A percentile compares a stretch with the other conserved stretches of the same genome.
phyloP scores from a whole-genome alignment of 2,113 vertebrate genomes.

The Pogona vitticeps region DNA sequence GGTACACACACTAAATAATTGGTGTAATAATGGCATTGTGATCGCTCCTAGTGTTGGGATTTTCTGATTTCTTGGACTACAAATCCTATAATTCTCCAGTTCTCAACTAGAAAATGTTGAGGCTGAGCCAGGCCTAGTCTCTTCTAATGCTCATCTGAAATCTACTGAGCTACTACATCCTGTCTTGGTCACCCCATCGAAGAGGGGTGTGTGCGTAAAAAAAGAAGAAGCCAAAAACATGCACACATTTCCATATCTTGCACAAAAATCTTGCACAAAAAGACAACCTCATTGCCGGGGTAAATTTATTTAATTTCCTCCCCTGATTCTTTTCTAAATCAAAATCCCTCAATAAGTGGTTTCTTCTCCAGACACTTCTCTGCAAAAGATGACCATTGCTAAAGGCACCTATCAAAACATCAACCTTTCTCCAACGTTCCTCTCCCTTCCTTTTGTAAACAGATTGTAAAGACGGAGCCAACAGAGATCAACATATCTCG shows the following conservation, averaged over 20 bases:
- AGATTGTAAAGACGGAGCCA: conserved; percentile 74
- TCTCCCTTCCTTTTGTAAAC: conserved; percentile 67
- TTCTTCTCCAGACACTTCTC: conserved; percentile 48
- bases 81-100: too few relatives aligned
- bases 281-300: background rate
- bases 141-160: background rate
- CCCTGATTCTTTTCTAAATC: background rate
- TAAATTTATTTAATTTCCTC: background rate
- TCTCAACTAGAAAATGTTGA: too few relatives aligned
- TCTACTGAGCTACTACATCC: background rate
- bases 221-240: background rate
- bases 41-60: too few relatives aligned
- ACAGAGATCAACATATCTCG: conserved; percentile 73
- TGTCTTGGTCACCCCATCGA: background rate
- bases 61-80: too few relatives aligned
- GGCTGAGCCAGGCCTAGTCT: too few relatives aligned
- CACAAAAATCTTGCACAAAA: background rate
- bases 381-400: conserved; percentile 53
- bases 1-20: too few relatives aligned
- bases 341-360: background rate
- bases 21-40: too few relatives aligned
- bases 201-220: too few relatives aligned
- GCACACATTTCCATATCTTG: background rate
- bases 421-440: conserved; percentile 66
- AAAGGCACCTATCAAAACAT: conserved; percentile 66